Evolutionary conservation across 2,797 vertebrate species (phyloP).

Genomic region (Dryobates pubescens): DNA sequence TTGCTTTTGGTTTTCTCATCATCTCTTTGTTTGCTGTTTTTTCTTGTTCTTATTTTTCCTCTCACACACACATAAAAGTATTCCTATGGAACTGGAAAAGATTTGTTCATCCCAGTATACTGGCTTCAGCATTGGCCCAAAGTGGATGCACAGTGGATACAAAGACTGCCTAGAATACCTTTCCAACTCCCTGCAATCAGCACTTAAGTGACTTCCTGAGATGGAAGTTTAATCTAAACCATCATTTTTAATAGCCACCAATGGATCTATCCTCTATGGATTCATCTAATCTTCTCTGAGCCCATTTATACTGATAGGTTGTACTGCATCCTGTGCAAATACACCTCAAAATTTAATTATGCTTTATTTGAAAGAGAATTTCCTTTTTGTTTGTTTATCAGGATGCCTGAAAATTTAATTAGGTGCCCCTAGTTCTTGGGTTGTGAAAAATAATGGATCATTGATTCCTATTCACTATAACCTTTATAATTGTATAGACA

Average conservation of each 20-base stretch:
- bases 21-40: neutral
- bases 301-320: conserved; percentile 49
- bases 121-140: neutral
- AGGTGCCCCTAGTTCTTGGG: neutral
- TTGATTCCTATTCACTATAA: neutral
- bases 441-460: conserved; percentile 47
- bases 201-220: conserved; percentile 17
- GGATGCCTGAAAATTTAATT: conserved; percentile 48
- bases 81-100: neutral
- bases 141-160: neutral
- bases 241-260: neutral
- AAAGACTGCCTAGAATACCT: neutral
- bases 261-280: conserved; percentile 22
- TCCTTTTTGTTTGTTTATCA: conserved; percentile 65
- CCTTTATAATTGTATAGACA: neutral
- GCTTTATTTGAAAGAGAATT: conserved; percentile 56
- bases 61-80: neutral
- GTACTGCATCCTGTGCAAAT: conserved; percentile 30
- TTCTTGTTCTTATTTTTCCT: neutral
- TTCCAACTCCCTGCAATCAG: neutral
- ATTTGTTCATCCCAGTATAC: neutral
- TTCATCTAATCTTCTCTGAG: conserved; percentile 51
- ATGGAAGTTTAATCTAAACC: conserved; percentile 16
- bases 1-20: neutral
- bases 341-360: conserved; percentile 63